Percentiles rank a stretch among this genome's conserved stretches.
These are phyloP conservation scores for Minunthozetes semirufus DNA, from an alignment of 2,888 invertebrate species.

Conservation along the genomic window DNA sequence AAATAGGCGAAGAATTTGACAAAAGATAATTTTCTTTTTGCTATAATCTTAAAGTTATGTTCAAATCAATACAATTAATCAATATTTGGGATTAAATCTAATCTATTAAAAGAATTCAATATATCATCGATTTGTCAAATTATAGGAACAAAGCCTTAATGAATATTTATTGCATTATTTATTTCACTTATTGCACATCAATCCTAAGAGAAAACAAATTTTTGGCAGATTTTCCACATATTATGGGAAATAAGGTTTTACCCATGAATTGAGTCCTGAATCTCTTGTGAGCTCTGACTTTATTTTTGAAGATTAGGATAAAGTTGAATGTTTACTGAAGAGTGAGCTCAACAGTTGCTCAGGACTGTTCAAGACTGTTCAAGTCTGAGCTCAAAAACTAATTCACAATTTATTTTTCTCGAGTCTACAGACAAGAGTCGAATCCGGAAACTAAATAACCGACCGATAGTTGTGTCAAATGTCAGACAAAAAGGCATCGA, in stretches of 20 bases:
- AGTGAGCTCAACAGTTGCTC: background rate
- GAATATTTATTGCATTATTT: conserved; percentile 12
- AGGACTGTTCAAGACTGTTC: no score
- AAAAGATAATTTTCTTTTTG: background rate
- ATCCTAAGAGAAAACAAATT: background rate
- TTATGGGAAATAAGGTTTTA: background rate
- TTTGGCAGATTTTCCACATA: conserved; percentile 1
- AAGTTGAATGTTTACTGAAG: conserved; percentile 16
- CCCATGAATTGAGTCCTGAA: background rate
- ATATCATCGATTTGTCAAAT: background rate
- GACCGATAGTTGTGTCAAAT: background rate
- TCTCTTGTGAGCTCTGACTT: background rate
- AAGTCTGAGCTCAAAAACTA: background rate
- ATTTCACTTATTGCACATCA: background rate
- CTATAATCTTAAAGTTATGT: background rate
- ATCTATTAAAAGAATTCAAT: background rate
- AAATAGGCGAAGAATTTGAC: background rate
- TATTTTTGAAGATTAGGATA: conserved; percentile 24
- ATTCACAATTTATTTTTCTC: background rate
- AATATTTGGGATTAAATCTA: background rate
- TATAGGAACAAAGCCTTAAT: background rate
- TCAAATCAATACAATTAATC: conserved; percentile 4
- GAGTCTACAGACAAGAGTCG: background rate
- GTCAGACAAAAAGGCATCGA: background rate
- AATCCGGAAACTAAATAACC: background rate